Evolutionary conservation across 2,113 vertebrate genomes (phyloP), one percentile per base, ranked within the genome.

Genomic region (Oncorhynchus nerka): DNA sequence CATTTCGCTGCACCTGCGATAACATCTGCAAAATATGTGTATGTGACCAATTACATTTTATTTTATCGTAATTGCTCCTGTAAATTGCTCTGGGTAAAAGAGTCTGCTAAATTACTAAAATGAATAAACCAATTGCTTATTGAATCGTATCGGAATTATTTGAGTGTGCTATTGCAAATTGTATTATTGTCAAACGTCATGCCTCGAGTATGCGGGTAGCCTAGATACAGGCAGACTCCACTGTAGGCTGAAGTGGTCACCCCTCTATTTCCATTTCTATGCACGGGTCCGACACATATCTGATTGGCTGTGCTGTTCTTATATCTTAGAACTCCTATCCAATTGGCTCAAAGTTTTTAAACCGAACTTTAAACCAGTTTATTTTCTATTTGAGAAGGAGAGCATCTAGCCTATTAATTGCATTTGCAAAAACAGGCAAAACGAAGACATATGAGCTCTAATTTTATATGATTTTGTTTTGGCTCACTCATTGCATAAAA

Each of bases 241-340:
- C 39, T 45, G 39, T 55, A 55, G 16, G 51, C 51, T 55, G 15
- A 11, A 45, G 39, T 55, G 28, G 67, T 34, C 30, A 16, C 28
- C 13, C 26, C 15, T 67, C 65, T 9, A 67, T 65, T 30, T 67
- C 65, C 15, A 39, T 34, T 20, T 32, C 4, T 32, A 6, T 16
- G 67, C 32, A 12, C 24, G 4, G 67, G 67, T 34, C 67, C 30
- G 20, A 4, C n/a, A 32, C 65, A 15, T 26, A 68, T 68, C 32
- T 68, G 67, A 68, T 68, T 68, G 67, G 67, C 67, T 68, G 67
- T 34, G 67, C 32, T 68, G 8, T 68, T 32, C 32, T 68, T 45
- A 45, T 28, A 20, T 20, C 15, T 34, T 34, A 34, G 19, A 34
- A 6, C 67, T 34, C 32, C 59, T 62, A 68, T 34, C 32, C 32